phyloP scores from a whole-genome alignment of 1,140 invertebrate genomes.

The Drosophila biarmipes region DNA sequence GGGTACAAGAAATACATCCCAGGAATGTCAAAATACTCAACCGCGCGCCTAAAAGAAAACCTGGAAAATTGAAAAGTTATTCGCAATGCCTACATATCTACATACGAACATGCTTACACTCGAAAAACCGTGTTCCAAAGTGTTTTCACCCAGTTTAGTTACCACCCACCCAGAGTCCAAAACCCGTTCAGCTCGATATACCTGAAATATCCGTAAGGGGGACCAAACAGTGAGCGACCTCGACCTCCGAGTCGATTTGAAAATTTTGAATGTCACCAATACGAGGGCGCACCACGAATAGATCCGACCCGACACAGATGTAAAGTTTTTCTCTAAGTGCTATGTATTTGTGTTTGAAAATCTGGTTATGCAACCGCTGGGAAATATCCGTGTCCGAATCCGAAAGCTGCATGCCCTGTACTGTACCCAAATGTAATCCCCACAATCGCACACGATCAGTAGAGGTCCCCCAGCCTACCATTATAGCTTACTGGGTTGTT shows the following conservation, averaged over 20 bases:
- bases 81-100: conserved; percentile 49
- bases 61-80: conserved; percentile 41
- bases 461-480: neutral
- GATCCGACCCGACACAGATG: conserved; percentile 40
- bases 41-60: conserved; percentile 34
- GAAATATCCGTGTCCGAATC: conserved; percentile 26
- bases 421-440: conserved; percentile 3
- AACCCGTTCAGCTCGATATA: conserved; percentile 1
- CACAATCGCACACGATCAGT: conserved; percentile 1
- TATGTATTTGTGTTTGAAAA: conserved; percentile 52
- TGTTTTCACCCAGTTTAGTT: conserved; percentile 50
- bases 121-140: conserved; percentile 62
- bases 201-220: conserved; percentile 22
- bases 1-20: conserved; percentile 23
- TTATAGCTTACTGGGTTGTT: conserved; percentile 15
- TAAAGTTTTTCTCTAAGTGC: conserved; percentile 40
- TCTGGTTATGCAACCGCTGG: conserved; percentile 51
- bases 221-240: conserved; percentile 46
- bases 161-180: conserved; percentile 18
- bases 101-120: conserved; percentile 50
- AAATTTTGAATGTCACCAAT: conserved; percentile 62
- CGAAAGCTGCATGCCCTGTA: conserved; percentile 7
- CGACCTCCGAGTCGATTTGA: conserved; percentile 50
- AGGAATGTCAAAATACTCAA: conserved; percentile 35
- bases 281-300: conserved; percentile 42